These are phyloP conservation scores for Caenorhabditis briggsae DNA, from an alignment of 1,140 invertebrate species.

Conservation along the genomic window DNA sequence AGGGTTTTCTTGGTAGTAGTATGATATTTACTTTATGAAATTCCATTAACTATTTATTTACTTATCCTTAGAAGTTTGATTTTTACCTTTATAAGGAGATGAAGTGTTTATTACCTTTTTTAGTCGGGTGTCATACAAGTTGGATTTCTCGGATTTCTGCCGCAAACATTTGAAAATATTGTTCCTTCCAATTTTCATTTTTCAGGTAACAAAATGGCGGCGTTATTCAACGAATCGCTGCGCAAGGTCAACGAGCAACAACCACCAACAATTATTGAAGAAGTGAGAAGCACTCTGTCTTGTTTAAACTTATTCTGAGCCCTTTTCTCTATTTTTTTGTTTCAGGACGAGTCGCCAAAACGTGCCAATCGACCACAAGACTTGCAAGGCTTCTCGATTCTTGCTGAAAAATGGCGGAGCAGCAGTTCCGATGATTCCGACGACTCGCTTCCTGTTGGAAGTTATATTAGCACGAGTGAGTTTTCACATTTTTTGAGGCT, in stretches of 20 bases:
- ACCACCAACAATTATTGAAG: constrained; percentile 33
- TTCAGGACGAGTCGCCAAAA: constrained; percentile 28
- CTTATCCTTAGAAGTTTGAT: background rate
- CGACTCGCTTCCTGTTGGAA: constrained; percentile 16
- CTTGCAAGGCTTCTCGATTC: constrained; percentile 20
- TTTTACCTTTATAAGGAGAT: background rate
- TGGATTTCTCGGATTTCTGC: background rate
- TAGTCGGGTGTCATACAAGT: no score
- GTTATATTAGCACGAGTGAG: constrained; percentile 27
- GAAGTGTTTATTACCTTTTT: no score
- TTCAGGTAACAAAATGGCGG: background rate
- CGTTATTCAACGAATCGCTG: constrained; percentile 28
- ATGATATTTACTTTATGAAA: background rate
- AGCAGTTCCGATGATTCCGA: constrained; percentile 23
- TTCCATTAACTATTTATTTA: background rate
- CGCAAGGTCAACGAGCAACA: constrained; percentile 47
- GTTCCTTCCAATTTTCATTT: background rate
- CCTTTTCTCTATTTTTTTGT: background rate
- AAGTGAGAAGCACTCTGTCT: background rate
- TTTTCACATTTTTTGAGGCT: no score
- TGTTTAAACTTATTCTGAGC: background rate
- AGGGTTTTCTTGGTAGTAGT: background rate
- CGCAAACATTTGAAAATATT: background rate
- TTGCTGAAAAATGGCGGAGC: constrained; percentile 25
- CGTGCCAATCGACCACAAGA: constrained; percentile 16